phyloP scores from a whole-genome alignment of 1,140 invertebrate genomes.

The Zaprionus davidi region DNA sequence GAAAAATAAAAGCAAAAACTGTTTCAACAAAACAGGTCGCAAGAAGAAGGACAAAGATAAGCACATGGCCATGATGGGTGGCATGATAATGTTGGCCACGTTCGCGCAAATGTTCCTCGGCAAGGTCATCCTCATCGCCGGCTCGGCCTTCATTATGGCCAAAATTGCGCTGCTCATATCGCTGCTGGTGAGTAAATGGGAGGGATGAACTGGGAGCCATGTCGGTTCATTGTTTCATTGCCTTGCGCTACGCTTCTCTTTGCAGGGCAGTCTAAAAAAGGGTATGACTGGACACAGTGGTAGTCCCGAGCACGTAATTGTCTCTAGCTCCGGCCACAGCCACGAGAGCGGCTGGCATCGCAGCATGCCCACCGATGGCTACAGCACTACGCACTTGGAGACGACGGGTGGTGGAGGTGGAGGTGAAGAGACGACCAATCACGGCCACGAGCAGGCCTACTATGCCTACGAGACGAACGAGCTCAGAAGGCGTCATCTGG shows the following conservation, averaged over 20 bases:
- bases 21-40: conserved; percentile 80
- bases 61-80: conserved; percentile 87
- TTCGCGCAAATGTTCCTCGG: conserved; percentile 88
- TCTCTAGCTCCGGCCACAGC: conserved; percentile 85
- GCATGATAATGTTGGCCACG: conserved; percentile 88
- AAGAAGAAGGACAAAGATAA: conserved; percentile 84
- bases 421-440: conserved; percentile 30
- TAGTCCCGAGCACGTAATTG: conserved; percentile 86
- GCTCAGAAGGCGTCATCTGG: conserved; percentile 44
- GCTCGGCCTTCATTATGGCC: conserved; percentile 88
- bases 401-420: not conserved
- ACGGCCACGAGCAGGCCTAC: conserved; percentile 48
- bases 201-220: not conserved
- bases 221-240: conserved; percentile 38
- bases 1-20: conserved; percentile 70
- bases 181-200: conserved; percentile 84
- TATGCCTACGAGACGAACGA: conserved; percentile 57
- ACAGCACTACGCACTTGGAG: conserved; percentile 47
- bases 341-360: conserved; percentile 78
- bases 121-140: conserved; percentile 88
- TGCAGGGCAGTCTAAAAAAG: conserved; percentile 87
- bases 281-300: conserved; percentile 85
- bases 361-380: conserved; percentile 71
- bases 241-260: conserved; percentile 63
- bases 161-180: conserved; percentile 89